phyloP scores from a whole-genome alignment of 2,797 vertebrate genomes.

The Podargus strigoides region DNA sequence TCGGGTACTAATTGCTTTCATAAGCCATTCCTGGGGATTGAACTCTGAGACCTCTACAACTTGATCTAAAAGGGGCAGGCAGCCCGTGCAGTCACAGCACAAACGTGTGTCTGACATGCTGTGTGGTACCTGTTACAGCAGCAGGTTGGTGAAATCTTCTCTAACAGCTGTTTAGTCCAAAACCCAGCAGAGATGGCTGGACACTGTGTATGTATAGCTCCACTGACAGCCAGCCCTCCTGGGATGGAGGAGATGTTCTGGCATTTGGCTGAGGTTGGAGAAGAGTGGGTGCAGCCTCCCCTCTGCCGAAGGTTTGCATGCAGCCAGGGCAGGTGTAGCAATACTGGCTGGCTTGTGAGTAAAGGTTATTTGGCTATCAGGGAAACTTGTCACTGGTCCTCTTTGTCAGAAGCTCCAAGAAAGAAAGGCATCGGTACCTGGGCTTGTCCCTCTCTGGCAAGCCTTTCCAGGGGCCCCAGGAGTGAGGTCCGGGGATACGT shows the following conservation, averaged over 20 bases:
- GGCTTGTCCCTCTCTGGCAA: background rate
- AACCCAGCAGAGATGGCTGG: background rate
- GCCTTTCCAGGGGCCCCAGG: background rate
- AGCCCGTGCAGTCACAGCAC: background rate
- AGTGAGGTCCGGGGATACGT: background rate
- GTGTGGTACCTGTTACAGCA: background rate
- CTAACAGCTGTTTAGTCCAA: background rate
- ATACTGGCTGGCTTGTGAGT: background rate
- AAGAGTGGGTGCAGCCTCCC: background rate
- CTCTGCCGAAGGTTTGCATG: background rate
- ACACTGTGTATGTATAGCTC: background rate
- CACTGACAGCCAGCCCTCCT: background rate
- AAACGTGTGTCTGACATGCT: background rate
- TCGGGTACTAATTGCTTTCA: conserved; percentile 46
- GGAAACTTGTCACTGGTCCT: background rate
- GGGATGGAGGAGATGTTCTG: background rate
- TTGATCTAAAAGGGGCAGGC: background rate
- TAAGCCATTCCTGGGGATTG: conserved; percentile 25
- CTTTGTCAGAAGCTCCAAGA: background rate
- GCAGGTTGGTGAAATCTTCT: background rate
- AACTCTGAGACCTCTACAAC: conserved; percentile 33
- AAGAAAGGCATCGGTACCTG: background rate
- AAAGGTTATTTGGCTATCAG: background rate
- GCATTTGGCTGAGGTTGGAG: background rate
- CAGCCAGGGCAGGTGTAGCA: background rate